Conservation (phyloP, 2,888 invertebrate genomes). For the Mongoloraphidia duomilia region DNA sequence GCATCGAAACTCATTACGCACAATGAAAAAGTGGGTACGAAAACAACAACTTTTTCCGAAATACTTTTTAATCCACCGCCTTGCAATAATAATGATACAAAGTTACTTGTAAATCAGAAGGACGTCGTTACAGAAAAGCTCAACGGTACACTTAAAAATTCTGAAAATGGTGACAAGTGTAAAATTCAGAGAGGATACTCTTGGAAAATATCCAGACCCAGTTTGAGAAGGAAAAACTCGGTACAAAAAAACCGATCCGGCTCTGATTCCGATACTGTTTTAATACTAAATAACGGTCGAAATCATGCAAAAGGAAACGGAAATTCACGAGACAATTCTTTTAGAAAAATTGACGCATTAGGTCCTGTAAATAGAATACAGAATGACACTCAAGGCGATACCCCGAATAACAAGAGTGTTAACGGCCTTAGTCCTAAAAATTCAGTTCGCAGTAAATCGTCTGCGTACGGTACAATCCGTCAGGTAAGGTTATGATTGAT, state of each 20-base stretch:
- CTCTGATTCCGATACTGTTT: constrained; percentile 43
- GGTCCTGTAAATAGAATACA: constrained; percentile 51
- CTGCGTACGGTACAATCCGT: constrained; percentile 27
- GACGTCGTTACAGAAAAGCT: no score
- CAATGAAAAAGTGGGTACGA: constrained; percentile 28
- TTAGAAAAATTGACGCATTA: constrained; percentile 43
- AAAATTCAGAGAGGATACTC: constrained; percentile 56
- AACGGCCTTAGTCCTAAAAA: constrained; percentile 54
- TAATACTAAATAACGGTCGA: constrained; percentile 52
- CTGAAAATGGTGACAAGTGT: constrained; percentile 29
- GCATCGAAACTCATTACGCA: constrained; percentile 27
- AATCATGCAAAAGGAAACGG: constrained; percentile 60
- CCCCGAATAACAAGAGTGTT: constrained; percentile 45
- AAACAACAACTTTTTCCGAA: constrained; percentile 29
- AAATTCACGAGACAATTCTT: constrained; percentile 26
- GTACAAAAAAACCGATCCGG: constrained; percentile 37
- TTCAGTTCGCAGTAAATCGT: constrained; percentile 41
- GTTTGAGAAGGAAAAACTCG: constrained; percentile 46
- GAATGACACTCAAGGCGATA: constrained; percentile 62
- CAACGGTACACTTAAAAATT: not conserved
- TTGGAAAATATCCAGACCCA: constrained; percentile 59
- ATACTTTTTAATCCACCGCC: constrained; percentile 18
- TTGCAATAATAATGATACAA: no score
- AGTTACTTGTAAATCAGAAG: no score
- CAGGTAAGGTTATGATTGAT: constrained; percentile 22